These are phyloP conservation scores for Bilobella aurantiaca DNA, from an alignment of 1,140 invertebrate species.

Conservation along the genomic window DNA sequence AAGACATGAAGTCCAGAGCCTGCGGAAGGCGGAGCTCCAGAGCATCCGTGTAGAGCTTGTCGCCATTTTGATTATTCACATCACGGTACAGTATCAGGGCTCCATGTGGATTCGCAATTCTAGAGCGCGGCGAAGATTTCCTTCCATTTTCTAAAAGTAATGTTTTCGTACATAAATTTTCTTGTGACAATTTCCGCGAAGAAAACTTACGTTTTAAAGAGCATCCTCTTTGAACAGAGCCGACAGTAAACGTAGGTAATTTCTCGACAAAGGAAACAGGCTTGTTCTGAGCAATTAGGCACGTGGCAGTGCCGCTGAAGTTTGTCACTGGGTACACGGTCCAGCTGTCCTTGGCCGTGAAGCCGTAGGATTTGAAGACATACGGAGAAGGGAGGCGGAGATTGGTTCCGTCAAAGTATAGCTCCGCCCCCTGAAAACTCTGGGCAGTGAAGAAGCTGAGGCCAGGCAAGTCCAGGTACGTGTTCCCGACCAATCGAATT, in stretches of 20 bases:
- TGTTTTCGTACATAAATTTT: background rate
- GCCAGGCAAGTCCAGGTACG: conserved; percentile 21
- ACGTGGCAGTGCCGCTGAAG: background rate
- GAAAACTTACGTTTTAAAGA: background rate
- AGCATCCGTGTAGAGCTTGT: conserved; percentile 1
- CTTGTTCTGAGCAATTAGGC: conserved; percentile 2
- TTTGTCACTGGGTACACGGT: conserved; percentile 17
- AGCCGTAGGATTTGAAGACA: conserved; percentile 24
- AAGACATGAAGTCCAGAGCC: background rate
- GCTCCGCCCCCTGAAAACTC: conserved; percentile 18
- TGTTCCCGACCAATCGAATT: conserved; percentile 16
- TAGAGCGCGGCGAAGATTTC: background rate
- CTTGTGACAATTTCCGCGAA: background rate
- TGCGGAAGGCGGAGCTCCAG: conserved; percentile 1
- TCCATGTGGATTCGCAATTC: background rate
- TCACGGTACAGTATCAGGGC: background rate
- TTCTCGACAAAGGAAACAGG: background rate
- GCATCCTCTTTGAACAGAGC: background rate
- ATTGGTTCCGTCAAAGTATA: conserved; percentile 25
- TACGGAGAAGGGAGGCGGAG: conserved; percentile 11
- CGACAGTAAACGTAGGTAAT: background rate
- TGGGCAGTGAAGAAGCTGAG: conserved; percentile 12
- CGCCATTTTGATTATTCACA: background rate
- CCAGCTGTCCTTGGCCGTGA: conserved; percentile 26
- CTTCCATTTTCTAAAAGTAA: background rate